Evolutionary conservation across 2,113 vertebrate species (phyloP), one percentile per base, ranked within the genome.

Genomic region (Crotalus helleri): DNA sequence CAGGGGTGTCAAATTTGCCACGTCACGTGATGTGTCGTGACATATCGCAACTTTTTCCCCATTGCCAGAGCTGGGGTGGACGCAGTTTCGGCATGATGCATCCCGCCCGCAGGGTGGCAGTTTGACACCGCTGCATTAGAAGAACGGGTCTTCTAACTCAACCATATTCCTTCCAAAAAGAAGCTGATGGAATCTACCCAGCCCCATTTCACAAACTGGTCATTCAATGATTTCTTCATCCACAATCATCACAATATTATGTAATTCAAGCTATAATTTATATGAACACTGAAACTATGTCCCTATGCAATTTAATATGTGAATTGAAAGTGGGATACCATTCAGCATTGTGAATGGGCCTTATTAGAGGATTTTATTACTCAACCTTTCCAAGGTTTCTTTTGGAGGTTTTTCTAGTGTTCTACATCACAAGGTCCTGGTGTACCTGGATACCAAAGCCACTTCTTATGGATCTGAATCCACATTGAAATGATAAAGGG

Each of bases 201-300:
- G 44, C 1, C 21, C 39, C 7, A 17, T 17, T 21, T 4, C 23
- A 29, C 6, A 3, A 6, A 19, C 59, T 90, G 4, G 29, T 24
- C 7, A 0, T 0, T 0, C 4, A 44, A 21, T 26, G 5, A 54
- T 39, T 51, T 29, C 3, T 88, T 23, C 39, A 51, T 1, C 55
- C 11, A 46, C 51, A 26, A 3, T 33, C 51, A 33, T n/a, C 19
- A 57, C 54, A n/a, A 5, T 23, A 57, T 19, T n/a, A 54, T 54
- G 29, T 54, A 87, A 88, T 0, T 57, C 15, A 87, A 61, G 1
- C 23, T 59, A 89, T 59, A 44, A 46, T 89, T 89, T 89, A 4
- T 57, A 44, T 26, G 1, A 24, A 44, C 39, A 59, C 51, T 24
- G 11, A 61, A 61, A 44, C 12, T 90, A 23, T 29, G 15, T n/a